Conservation (phyloP, 2,888 invertebrate species). For the Callimorpha dominula region DNA sequence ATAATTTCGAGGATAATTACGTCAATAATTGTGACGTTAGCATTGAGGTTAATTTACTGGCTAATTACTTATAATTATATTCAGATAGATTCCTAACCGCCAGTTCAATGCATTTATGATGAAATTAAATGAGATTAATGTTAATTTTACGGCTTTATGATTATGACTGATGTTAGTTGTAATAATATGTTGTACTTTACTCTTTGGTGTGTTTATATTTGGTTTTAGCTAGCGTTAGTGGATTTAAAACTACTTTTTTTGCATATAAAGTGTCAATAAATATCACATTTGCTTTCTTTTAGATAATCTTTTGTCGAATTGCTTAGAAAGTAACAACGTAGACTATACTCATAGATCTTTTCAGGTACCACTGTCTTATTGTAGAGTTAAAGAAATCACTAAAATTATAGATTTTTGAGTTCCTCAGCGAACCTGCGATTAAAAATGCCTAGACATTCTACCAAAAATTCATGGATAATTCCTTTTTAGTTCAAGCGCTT, state of each 20-base stretch:
- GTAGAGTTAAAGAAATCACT: too few relatives aligned
- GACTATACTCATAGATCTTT: not conserved
- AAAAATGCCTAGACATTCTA: too few relatives aligned
- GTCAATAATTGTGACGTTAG: constrained; percentile 10
- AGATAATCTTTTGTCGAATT: not conserved
- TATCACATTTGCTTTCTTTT: not conserved
- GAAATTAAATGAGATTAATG: not conserved
- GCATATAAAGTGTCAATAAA: not conserved
- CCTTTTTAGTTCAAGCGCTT: too few relatives aligned
- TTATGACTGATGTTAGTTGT: not conserved
- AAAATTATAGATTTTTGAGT: too few relatives aligned
- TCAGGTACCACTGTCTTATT: too few relatives aligned
- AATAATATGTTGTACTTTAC: not conserved
- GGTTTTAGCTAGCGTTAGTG: not conserved
- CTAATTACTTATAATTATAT: constrained; percentile 10
- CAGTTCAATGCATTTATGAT: not conserved
- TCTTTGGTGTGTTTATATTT: not conserved
- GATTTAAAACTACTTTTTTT: not conserved
- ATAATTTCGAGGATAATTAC: constrained; percentile 18
- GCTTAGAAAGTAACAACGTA: not conserved
- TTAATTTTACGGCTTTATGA: not conserved
- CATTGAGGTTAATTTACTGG: constrained; percentile 35
- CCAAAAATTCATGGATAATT: too few relatives aligned
- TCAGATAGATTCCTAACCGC: not conserved
- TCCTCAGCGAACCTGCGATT: too few relatives aligned